Evolutionary conservation across 2,888 invertebrate genomes (phyloP), one percentile per base, ranked within the genome.

Genomic region (Cancer borealis): DNA sequence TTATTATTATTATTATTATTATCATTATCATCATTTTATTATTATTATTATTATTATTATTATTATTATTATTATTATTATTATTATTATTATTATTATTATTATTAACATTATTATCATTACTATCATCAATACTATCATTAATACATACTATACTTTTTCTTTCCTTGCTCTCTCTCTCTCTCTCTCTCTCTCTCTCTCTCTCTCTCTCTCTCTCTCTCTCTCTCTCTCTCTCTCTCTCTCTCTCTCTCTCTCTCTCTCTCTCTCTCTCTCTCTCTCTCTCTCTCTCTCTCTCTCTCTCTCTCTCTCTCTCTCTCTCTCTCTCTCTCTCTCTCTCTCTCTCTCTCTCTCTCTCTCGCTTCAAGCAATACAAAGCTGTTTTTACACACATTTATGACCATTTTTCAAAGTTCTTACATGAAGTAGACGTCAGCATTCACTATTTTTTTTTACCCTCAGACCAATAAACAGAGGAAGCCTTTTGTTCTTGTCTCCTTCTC

Each of bases 141-240:
- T 0, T 66, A 66, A 17, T 21, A 66, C 17, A 66, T 21, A 66
- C 60, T 66, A 0, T 21, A 21, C 60, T 66, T 21, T 17, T 21
- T 17, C 12, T 17, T 21, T 17, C 3, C 21, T 66, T 17, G 12
- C 60, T 60, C 60, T 60, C 60, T 60, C 60, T 60, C 60, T 60
- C 60, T 60, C 60, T 60, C 60, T 60, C 60, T 60, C 60, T 60
- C 60, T 60, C 60, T 60, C 60, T 60, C 60, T 60, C 60, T 60
- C 60, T 60, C 60, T 60, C 60, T 60, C 60, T 60, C 60, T 60
- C 60, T 60, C 60, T 10, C 17, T 17, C 60, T 60, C 60, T 60
- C 60, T 60, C 60, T 60, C n/a, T 66, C 66, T 66, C 54, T 54
- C 54, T 54, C 54, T 54, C 54, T 54, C 54, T 54, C 54, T n/a